Evolutionary conservation across 2,797 vertebrate genomes (phyloP).

Genomic region (Gymnothorax reevesii): DNA sequence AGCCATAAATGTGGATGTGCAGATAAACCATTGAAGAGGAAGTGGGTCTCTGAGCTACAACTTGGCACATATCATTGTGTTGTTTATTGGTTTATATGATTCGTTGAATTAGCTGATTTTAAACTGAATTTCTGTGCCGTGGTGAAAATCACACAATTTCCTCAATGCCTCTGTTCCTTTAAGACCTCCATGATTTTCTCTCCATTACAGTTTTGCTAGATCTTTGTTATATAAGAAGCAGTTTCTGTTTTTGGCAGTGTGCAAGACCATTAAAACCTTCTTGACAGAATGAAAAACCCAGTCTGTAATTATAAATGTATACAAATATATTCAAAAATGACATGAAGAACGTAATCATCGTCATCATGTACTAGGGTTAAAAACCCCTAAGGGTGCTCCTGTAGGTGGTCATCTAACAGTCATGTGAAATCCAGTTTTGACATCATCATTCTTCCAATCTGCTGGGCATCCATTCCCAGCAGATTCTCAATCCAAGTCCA

Average conservation of each 20-base stretch:
- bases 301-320: not conserved
- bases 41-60: not conserved
- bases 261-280: not conserved
- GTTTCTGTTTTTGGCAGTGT: not conserved
- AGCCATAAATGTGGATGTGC: not conserved
- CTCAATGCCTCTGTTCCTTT: not conserved
- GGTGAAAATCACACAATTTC: not conserved
- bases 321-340: too few relatives aligned
- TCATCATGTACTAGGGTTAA: too few relatives aligned
- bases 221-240: not conserved
- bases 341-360: too few relatives aligned
- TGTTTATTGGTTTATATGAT: not conserved
- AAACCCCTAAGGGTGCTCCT: too few relatives aligned
- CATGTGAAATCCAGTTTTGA: too few relatives aligned
- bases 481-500: too few relatives aligned
- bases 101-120: not conserved
- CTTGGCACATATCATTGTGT: not conserved
- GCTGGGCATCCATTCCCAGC: too few relatives aligned
- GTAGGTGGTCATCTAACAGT: too few relatives aligned
- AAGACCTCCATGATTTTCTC: not conserved
- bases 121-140: not conserved
- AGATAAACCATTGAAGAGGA: not conserved
- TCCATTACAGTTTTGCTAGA: not conserved
- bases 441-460: too few relatives aligned
- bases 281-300: conserved; percentile 2